Evolutionary conservation across 1,140 invertebrate species (phyloP).

Genomic region (Cryptotermes secundus): DNA sequence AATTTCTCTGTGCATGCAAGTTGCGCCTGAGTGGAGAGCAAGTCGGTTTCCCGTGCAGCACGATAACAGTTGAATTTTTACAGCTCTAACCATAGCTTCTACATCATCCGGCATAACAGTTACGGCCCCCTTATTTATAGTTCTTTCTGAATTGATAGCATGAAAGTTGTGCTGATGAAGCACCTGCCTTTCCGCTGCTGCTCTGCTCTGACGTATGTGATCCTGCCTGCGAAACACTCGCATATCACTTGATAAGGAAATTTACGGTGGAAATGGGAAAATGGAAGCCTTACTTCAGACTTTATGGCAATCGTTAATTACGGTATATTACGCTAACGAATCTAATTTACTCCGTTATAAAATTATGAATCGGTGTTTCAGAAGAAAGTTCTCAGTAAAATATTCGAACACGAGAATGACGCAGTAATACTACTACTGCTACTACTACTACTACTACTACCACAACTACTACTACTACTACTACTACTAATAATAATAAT

Average conservation of each 20-base stretch:
- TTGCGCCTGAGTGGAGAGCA: background rate
- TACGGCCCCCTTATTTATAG: background rate
- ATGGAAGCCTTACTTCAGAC: background rate
- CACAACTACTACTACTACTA: too few species aligned
- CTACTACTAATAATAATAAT: too few species aligned
- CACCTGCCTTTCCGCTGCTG: background rate
- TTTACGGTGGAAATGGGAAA: background rate
- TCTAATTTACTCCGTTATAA: background rate
- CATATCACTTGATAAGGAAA: background rate
- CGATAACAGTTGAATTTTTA: background rate
- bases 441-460: too few species aligned
- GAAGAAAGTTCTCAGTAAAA: too few species aligned
- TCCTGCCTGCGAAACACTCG: background rate
- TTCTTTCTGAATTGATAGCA: background rate
- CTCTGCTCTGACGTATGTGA: too few species aligned
- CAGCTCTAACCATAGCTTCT: background rate
- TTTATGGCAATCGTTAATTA: background rate
- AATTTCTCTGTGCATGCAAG: background rate
- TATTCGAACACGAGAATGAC: too few species aligned
- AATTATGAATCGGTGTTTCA: too few species aligned
- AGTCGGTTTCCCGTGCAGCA: background rate
- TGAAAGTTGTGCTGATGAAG: background rate
- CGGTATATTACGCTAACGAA: background rate
- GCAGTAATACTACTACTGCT: too few species aligned
- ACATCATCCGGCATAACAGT: background rate